Percentiles rank a stretch among this genome's conserved stretches.
Evolutionary conservation across 2,797 vertebrate genomes (phyloP).

Genomic region (Melanogrammus aeglefinus): DNA sequence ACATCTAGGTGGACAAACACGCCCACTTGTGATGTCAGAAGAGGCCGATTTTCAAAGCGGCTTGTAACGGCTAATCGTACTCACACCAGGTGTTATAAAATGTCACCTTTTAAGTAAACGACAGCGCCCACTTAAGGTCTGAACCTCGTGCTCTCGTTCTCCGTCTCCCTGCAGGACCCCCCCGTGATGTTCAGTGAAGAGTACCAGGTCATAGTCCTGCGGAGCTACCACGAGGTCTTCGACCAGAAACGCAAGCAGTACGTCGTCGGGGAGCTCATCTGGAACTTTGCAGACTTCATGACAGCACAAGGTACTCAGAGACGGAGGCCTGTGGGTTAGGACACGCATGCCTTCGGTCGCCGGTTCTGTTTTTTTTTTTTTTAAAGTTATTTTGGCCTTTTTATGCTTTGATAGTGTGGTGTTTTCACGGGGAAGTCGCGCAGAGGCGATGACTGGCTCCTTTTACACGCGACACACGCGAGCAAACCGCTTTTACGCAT

Average conservation of each 20-base stretch:
- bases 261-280: constrained; percentile 92
- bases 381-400: not conserved
- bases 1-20: too few relatives aligned
- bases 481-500: not conserved
- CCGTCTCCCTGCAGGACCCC: constrained; percentile 77
- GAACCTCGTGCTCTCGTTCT: not conserved
- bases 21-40: too few relatives aligned
- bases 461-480: too few relatives aligned
- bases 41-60: too few relatives aligned
- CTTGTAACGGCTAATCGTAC: too few relatives aligned
- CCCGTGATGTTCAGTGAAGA: constrained; percentile 94
- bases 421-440: too few relatives aligned
- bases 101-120: too few relatives aligned
- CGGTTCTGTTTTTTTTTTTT: too few relatives aligned
- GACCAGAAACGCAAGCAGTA: constrained; percentile 89
- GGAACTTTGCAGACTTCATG: constrained; percentile 99
- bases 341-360: not conserved
- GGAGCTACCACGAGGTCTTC: constrained; percentile 81
- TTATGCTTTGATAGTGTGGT: not conserved
- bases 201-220: constrained; percentile 83
- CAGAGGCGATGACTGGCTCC: too few relatives aligned
- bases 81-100: too few relatives aligned
- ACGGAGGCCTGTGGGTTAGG: too few relatives aligned
- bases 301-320: constrained; percentile 76
- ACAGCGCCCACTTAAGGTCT: not conserved